Evolutionary conservation across 2,113 vertebrate species (phyloP).

Genomic region (Alouatta palliata): DNA sequence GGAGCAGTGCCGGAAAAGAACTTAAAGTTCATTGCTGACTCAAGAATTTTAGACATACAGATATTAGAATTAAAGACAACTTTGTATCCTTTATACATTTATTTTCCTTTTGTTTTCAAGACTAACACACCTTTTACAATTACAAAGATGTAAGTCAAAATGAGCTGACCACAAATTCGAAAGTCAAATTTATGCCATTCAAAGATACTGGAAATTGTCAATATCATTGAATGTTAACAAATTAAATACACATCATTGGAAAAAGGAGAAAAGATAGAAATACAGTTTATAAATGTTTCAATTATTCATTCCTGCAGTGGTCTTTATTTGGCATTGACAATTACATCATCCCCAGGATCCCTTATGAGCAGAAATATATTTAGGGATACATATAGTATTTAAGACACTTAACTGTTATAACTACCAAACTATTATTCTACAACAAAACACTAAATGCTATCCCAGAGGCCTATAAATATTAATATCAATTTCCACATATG

Average conservation of each 20-base stretch:
- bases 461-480: not conserved
- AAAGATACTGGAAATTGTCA: not conserved
- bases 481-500: not conserved
- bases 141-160: not conserved
- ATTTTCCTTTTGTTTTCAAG: not conserved
- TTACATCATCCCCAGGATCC: not conserved
- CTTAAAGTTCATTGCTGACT: not conserved
- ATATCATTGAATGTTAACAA: not conserved
- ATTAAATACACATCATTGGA: not conserved
- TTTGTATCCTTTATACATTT: not conserved
- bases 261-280: not conserved
- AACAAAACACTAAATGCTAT: not conserved
- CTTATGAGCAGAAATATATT: not conserved
- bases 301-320: not conserved
- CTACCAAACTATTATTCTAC: not conserved
- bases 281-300: not conserved
- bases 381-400: not conserved
- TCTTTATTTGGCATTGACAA: not conserved
- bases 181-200: not conserved
- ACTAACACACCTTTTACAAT: not conserved
- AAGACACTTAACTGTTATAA: slow-evolving; percentile 15
- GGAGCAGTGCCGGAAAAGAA: not conserved
- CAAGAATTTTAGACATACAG: not conserved
- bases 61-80: not conserved
- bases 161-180: not conserved